Evolutionary conservation across 2,113 vertebrate genomes (phyloP).

Genomic region (Leptobrachium ailaonicum): DNA sequence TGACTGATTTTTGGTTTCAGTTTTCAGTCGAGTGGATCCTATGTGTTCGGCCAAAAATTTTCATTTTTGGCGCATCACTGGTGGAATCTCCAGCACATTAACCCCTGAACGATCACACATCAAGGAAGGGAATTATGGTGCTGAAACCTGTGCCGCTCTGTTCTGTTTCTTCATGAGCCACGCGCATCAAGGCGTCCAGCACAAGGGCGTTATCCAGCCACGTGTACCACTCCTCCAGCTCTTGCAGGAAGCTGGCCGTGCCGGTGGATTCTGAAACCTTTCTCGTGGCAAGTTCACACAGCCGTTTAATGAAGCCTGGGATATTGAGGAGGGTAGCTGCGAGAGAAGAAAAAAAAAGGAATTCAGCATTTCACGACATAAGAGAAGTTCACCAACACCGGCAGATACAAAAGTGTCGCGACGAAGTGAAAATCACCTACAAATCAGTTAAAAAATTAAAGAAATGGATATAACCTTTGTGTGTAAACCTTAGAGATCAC

Average conservation of each 20-base stretch:
- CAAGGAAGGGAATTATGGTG: background rate
- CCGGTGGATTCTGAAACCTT: slow-evolving; percentile 93
- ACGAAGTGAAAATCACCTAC: too few relatives aligned
- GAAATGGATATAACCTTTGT: too few relatives aligned
- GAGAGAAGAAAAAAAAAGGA: background rate
- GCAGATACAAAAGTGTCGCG: too few relatives aligned
- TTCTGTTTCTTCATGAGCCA: slow-evolving; percentile 91
- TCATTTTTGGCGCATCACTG: too few relatives aligned
- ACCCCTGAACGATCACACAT: background rate
- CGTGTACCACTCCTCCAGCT: slow-evolving; percentile 96
- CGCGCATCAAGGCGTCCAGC: slow-evolving; percentile 94
- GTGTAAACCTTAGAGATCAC: too few relatives aligned
- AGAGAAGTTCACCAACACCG: too few relatives aligned
- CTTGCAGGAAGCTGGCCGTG: slow-evolving; percentile 88
- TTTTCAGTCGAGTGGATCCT: too few relatives aligned
- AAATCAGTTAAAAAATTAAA: too few relatives aligned
- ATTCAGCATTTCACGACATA: too few relatives aligned
- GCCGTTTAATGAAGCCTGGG: slow-evolving; percentile 91
- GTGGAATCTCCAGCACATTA: too few relatives aligned
- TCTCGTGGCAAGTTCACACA: slow-evolving; percentile 92
- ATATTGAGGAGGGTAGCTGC: slow-evolving; percentile 92
- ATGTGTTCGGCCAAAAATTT: too few relatives aligned
- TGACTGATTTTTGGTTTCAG: too few relatives aligned
- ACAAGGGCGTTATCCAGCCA: slow-evolving; percentile 96
- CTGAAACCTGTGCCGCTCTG: slow-evolving; percentile 88